phyloP scores from a whole-genome alignment of 2,113 vertebrate genomes.

The Cryptotis parvus region DNA sequence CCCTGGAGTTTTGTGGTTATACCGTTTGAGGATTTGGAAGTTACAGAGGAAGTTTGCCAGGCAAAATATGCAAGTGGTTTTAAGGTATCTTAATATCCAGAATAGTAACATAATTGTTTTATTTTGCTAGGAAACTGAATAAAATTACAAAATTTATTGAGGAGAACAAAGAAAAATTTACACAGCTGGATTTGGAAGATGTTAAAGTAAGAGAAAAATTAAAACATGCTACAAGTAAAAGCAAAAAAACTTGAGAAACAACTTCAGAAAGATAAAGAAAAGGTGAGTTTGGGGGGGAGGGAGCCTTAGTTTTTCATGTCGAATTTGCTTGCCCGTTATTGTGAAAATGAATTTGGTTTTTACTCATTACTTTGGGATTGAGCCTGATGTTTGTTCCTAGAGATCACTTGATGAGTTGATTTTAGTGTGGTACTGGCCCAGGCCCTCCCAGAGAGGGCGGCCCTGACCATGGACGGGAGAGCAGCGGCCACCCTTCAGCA shows the following conservation, averaged over 20 bases:
- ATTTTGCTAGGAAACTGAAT: slow-evolving; percentile 89
- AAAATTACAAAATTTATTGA: slow-evolving; percentile 93
- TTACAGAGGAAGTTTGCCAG: neutral
- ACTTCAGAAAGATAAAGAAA: slow-evolving; percentile 95
- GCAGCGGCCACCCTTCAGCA: no score
- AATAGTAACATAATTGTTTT: slow-evolving; percentile 64
- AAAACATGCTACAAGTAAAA: slow-evolving; percentile 94
- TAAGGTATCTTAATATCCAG: slow-evolving; percentile 17
- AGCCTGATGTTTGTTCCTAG: no score
- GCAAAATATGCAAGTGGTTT: neutral
- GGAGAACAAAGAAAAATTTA: slow-evolving; percentile 95
- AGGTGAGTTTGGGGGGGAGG: slow-evolving; percentile 87
- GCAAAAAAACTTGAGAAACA: slow-evolving; percentile 95
- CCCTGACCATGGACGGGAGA: no score
- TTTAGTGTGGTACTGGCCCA: no score
- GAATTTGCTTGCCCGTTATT: no score
- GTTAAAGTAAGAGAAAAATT: slow-evolving; percentile 96
- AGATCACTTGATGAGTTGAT: no score
- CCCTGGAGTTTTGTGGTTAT: neutral
- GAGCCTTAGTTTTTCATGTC: neutral
- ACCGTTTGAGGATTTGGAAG: neutral
- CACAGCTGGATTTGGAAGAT: slow-evolving; percentile 95
- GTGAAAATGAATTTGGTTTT: no score
- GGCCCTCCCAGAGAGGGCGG: no score
- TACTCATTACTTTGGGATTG: no score